Base-by-base conservation (phyloP, 2,797 vertebrate species). In the Onychomys arenicola region DNA sequence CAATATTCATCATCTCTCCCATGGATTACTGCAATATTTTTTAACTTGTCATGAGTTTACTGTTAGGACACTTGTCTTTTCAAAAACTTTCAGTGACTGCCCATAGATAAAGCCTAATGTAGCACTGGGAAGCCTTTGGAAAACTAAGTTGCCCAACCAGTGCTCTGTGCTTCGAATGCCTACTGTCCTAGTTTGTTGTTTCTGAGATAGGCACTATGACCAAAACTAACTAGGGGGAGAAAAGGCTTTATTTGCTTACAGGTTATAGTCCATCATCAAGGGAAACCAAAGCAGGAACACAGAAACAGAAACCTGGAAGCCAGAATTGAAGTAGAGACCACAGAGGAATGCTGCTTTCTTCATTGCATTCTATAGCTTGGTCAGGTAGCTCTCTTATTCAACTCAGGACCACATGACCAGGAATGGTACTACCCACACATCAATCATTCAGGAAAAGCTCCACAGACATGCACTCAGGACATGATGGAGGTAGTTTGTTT, bases 1-100 rank as follows among this genome's bases (percentile, higher is more conserved):
- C 37, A 61, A 17, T 88, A 65, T 92, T 76, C 76, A 43, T 85
- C 67, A 16, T 52, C 21, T 91, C 32, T 90, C 57, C n/a, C 6
- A 40, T 27, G 37, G 19, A 96, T 63, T 87, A 32, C 43, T 73
- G 21, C 12, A 76, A 9, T 81, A 59, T 91, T 17, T 17, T 76
- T 85, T 90, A 34, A 80, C 29, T 73, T 90, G 78, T 89, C n/a
- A 16, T 69, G n/a, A 59, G 27, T 57, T 43, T 75, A 59, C 5
- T 88, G 49, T 34, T 40, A 34, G 32, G 49, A 90, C 23, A 92
- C 0, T 82, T 17, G 63, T 34, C 27, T 81, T 96, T 80, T 90
- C n/a, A 95, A 90, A 96, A 82, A 40, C 21, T 21, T 93, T 75
- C 57, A 80, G 10, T 95, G 59, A 40, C 57, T 40, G 84, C 12